These are phyloP conservation scores for Anarsia innoxiella DNA, from an alignment of 2,888 invertebrate genomes.

Conservation along the genomic window DNA sequence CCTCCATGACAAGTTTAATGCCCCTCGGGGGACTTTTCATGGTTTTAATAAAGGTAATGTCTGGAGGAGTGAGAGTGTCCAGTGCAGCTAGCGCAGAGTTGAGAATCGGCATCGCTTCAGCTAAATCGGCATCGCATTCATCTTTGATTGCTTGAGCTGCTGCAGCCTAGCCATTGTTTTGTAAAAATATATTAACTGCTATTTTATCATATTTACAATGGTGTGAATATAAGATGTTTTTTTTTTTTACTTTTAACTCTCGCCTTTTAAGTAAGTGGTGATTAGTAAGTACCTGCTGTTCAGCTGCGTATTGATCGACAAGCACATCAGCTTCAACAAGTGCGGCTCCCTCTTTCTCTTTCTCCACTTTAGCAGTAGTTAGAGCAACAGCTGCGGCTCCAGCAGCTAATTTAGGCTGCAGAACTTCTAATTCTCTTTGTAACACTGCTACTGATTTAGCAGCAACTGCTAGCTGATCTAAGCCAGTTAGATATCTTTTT, in stretches of 20 bases:
- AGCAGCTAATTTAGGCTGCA: slow-evolving; percentile 90
- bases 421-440: slow-evolving; percentile 86
- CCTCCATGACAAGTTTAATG: slow-evolving; percentile 95
- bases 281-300: slow-evolving; percentile 84
- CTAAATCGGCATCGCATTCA: slow-evolving; percentile 93
- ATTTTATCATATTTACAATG: no score
- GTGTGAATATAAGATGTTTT: background rate
- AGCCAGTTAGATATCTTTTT: slow-evolving; percentile 87
- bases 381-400: slow-evolving; percentile 92
- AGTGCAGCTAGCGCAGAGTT: slow-evolving; percentile 90
- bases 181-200: no score
- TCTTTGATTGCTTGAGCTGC: slow-evolving; percentile 90
- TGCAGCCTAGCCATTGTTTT: no score
- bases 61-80: slow-evolving; percentile 91
- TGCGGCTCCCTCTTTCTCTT: slow-evolving; percentile 90
- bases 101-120: slow-evolving; percentile 93
- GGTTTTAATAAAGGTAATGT: slow-evolving; percentile 94
- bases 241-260: no score
- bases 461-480: slow-evolving; percentile 89
- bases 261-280: no score
- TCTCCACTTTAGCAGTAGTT: slow-evolving; percentile 90
- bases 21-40: slow-evolving; percentile 97
- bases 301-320: slow-evolving; percentile 86
- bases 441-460: slow-evolving; percentile 86
- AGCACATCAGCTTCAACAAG: slow-evolving; percentile 87